A percentile compares a stretch with the other conserved stretches of the same genome.
These are phyloP conservation scores for Nemoura dubitans DNA, from an alignment of 2,888 invertebrate species.

Conservation along the genomic window DNA sequence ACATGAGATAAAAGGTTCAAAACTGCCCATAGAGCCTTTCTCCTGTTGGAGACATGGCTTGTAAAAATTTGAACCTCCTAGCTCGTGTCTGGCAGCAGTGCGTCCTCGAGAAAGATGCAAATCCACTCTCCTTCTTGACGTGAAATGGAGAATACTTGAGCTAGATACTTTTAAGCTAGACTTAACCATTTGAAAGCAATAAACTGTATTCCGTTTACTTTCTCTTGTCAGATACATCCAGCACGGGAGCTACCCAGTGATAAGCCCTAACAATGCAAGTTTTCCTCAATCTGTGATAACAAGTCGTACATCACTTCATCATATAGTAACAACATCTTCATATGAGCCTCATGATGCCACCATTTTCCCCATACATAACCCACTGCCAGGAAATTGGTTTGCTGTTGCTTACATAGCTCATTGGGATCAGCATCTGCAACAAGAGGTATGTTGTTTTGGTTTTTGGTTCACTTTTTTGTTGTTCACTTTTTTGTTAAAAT, in stretches of 20 bases:
- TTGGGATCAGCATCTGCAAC: constrained; percentile 62
- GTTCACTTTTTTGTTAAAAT: no score
- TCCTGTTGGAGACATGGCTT: no score
- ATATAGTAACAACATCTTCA: constrained; percentile 55
- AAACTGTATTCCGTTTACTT: no score
- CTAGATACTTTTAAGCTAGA: no score
- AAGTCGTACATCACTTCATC: constrained; percentile 57
- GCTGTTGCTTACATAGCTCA: constrained; percentile 62
- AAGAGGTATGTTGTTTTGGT: constrained; percentile 57
- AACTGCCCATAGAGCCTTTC: no score
- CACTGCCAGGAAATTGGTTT: constrained; percentile 64
- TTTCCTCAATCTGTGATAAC: constrained; percentile 60
- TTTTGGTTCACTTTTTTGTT: no score
- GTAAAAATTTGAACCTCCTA: no score
- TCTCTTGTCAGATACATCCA: constrained; percentile 61
- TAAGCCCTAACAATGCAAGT: constrained; percentile 62
- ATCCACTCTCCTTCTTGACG: no score
- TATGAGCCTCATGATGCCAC: constrained; percentile 60
- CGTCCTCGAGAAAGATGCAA: no score
- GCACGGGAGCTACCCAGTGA: constrained; percentile 66
- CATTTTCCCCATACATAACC: constrained; percentile 61
- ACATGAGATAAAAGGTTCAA: no score
- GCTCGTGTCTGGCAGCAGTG: no score
- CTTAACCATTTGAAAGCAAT: background rate
- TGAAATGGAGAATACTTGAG: no score